These are phyloP conservation scores for Erithacus rubecula DNA, from an alignment of 2,797 vertebrate species.

Conservation along the genomic window DNA sequence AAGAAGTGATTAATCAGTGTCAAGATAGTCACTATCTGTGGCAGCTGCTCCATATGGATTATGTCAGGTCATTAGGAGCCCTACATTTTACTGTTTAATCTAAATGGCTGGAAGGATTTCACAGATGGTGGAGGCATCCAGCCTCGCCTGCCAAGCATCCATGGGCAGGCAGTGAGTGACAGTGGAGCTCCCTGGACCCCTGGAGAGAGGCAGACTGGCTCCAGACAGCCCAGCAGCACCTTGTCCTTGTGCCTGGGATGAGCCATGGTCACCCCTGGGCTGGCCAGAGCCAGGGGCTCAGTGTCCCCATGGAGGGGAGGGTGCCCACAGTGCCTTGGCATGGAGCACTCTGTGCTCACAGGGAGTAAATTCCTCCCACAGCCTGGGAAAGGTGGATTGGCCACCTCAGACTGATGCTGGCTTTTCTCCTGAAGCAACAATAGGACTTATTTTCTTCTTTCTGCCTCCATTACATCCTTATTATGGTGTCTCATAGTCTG, in stretches of 20 bases:
- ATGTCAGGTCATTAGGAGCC: conserved; percentile 46
- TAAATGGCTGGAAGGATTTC: conserved; percentile 28
- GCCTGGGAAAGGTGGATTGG: background rate
- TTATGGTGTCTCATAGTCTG: background rate
- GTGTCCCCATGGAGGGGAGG: fast-evolving
- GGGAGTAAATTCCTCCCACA: background rate
- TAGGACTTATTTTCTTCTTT: background rate
- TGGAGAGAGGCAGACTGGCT: background rate
- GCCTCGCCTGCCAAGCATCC: background rate
- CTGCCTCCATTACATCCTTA: background rate
- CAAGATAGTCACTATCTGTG: conserved; percentile 49
- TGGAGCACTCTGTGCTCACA: background rate
- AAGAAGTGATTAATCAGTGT: conserved; percentile 64
- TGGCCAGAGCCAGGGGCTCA: background rate
- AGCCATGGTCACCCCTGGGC: background rate
- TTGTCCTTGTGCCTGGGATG: background rate
- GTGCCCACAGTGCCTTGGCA: background rate
- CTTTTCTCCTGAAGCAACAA: background rate
- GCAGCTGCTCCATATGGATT: conserved; percentile 58
- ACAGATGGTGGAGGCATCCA: conserved; percentile 32
- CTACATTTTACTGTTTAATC: conserved; percentile 35
- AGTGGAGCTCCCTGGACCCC: background rate
- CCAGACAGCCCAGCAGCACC: background rate
- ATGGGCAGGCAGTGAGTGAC: background rate
- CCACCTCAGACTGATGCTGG: background rate